These are phyloP conservation scores for Sus scrofa DNA, from an alignment of 2,113 vertebrate species.

Conservation along the genomic window DNA sequence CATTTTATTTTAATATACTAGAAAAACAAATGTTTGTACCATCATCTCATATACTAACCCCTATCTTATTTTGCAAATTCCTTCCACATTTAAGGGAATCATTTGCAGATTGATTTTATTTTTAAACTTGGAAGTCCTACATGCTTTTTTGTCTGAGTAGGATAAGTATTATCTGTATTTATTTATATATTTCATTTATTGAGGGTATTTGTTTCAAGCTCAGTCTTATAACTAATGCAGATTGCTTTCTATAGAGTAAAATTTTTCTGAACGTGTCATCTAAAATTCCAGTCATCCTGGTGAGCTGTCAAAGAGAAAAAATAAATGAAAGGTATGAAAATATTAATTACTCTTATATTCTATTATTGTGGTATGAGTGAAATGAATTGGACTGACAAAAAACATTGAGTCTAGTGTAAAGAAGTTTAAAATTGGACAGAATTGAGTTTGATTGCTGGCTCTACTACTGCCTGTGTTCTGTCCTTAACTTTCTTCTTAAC, in stretches of 20 bases:
- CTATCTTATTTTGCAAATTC: not conserved
- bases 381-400: not conserved
- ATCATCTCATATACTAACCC: not conserved
- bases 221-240: not conserved
- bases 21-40: not conserved
- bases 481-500: not conserved
- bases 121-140: not conserved
- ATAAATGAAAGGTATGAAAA: not conserved
- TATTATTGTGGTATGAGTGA: not conserved
- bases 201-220: not conserved
- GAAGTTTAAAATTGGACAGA: not conserved
- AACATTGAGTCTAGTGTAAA: not conserved
- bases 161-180: not conserved
- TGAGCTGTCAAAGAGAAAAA: not conserved
- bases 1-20: not conserved
- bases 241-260: not conserved
- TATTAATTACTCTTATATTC: not conserved
- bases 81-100: not conserved
- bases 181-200: not conserved
- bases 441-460: not conserved
- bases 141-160: not conserved
- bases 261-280: not conserved
- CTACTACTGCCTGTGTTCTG: not conserved
- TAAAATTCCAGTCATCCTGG: not conserved
- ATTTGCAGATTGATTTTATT: not conserved